Evolutionary conservation across 2,888 invertebrate genomes (phyloP).

Genomic region (Lithophane socia): DNA sequence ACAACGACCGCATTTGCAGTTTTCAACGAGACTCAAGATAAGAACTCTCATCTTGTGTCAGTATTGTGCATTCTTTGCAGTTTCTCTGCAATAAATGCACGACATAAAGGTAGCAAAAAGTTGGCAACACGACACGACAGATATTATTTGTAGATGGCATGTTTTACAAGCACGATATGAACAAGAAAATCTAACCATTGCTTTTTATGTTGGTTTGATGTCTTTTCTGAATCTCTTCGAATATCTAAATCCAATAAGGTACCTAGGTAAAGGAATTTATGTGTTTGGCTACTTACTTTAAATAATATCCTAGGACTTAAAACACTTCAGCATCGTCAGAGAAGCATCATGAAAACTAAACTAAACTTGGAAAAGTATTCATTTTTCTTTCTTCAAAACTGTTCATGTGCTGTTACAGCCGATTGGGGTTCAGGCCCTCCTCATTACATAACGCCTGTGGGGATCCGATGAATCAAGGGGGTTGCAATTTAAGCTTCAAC

Average conservation of each 20-base stretch:
- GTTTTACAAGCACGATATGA: not conserved
- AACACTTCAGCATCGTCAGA: not conserved
- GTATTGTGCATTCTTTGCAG: constrained; percentile 35
- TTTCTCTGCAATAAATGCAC: constrained; percentile 36
- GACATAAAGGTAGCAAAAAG: constrained; percentile 15
- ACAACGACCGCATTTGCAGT: constrained; percentile 10
- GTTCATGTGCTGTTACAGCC: constrained; percentile 7
- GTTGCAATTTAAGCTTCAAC: constrained; percentile 25
- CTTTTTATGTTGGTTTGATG: not conserved
- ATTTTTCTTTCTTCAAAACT: not conserved
- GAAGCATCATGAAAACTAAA: not conserved
- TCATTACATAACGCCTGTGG: constrained; percentile 41
- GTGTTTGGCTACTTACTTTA: not conserved
- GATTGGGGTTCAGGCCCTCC: constrained; percentile 6
- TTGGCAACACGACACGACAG: constrained; percentile 10
- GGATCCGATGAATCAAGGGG: constrained; percentile 26
- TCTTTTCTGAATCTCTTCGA: not conserved
- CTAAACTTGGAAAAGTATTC: not conserved
- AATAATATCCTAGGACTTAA: not conserved
- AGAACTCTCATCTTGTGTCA: constrained; percentile 22
- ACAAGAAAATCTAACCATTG: constrained; percentile 7
- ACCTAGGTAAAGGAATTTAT: not conserved
- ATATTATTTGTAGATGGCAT: constrained; percentile 11
- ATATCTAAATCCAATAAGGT: not conserved
- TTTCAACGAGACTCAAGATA: constrained; percentile 21